A percentile compares a stretch with the other conserved stretches of the same genome.
These are phyloP conservation scores for Calidris pugnax DNA, from an alignment of 2,113 vertebrate species.

Conservation along the genomic window DNA sequence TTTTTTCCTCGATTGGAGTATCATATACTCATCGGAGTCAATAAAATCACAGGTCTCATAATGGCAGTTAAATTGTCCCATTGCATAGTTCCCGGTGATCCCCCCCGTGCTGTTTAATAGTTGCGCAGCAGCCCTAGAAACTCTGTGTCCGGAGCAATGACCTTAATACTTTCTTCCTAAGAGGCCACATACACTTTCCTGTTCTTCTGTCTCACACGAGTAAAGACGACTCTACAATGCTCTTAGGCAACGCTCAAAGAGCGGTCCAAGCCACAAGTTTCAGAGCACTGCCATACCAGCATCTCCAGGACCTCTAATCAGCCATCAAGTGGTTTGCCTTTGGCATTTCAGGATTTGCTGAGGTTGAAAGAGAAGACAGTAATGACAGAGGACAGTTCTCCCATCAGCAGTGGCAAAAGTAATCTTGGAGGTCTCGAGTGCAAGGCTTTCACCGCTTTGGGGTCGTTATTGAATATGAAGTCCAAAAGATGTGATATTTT, in stretches of 20 bases:
- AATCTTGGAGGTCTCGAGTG: neutral
- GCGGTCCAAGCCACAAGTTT: constrained; percentile 18
- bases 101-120: neutral
- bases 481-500: neutral
- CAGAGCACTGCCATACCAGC: neutral
- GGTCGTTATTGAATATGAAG: neutral
- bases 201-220: neutral
- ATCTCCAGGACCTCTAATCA: neutral
- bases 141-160: neutral
- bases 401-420: constrained; percentile 17
- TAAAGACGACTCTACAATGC: neutral
- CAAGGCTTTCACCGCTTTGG: neutral
- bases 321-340: neutral
- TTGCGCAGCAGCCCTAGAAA: neutral
- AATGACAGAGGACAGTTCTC: constrained; percentile 26
- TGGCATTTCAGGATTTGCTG: constrained; percentile 39
- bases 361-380: constrained; percentile 41
- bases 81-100: neutral
- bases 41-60: neutral
- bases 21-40: neutral
- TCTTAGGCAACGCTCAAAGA: neutral
- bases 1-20: neutral
- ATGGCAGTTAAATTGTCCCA: neutral
- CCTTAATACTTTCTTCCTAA: neutral
- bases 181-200: neutral